Conservation (phyloP, 2,888 invertebrate species). For the Protonemura montana region DNA sequence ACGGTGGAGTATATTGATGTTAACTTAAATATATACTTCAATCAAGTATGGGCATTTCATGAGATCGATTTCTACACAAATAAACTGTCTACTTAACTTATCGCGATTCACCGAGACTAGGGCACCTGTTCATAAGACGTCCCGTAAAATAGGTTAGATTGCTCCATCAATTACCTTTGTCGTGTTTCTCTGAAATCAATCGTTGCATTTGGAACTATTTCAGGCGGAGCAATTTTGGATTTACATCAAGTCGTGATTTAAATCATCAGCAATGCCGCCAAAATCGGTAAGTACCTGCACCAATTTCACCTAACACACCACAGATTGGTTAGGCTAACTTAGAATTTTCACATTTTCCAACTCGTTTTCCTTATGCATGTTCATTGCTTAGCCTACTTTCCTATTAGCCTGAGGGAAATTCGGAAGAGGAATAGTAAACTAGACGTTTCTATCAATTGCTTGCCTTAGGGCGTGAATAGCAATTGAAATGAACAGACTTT, state of each 20-base stretch:
- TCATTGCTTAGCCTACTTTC: background rate
- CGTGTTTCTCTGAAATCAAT: background rate
- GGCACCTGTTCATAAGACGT: background rate
- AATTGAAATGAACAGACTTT: background rate
- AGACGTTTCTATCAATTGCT: background rate
- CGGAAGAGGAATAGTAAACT: background rate
- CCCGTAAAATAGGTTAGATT: background rate
- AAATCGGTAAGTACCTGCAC: background rate
- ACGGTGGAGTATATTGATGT: too few species aligned
- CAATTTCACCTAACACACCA: background rate
- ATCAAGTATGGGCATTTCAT: too few species aligned
- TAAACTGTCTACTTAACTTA: too few species aligned
- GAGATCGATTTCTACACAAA: too few species aligned
- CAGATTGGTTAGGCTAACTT: background rate
- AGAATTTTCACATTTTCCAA: background rate
- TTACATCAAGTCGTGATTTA: background rate
- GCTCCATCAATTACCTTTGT: background rate
- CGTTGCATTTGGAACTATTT: background rate
- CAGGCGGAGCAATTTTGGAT: background rate
- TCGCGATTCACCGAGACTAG: background rate
- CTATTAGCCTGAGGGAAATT: background rate
- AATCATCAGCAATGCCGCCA: background rate
- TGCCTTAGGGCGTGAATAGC: background rate
- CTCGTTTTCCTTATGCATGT: background rate
- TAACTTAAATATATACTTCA: too few species aligned